Base-by-base conservation (phyloP, 2,888 invertebrate genomes). In the Dioctria linearis region DNA sequence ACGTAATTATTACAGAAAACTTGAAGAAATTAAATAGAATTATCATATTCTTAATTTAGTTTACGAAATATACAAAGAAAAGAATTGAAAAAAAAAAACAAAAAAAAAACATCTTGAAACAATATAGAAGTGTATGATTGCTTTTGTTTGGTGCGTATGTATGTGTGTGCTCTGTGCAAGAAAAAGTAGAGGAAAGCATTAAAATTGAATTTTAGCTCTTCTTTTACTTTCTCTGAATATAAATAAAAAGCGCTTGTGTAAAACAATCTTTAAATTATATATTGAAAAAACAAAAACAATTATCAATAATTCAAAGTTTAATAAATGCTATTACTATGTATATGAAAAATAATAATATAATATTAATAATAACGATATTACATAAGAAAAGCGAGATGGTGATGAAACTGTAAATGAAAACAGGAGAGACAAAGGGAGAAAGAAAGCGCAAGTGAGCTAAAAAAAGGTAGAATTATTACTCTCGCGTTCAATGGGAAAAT, bases 191-290 rank as follows among this genome's bases (percentile, higher is more conserved):
- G 54, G 59, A 25, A 59, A 42, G 57, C 57, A 73, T n/a, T 73
- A 4, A 42, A 73, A 73, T 59, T 57, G 13, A 2, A 73, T 54
- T 73, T 73, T 51, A n/a, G 61, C 8, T 6, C 39, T 73, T 6
- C 39, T 73, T 59, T 42, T 13, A 59, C 37, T 59, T 59, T 61
- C 25, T 71, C 25, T 73, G 51, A 73, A 57, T 73, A 73, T 73
- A 73, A 73, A 73, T 73, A 73, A 51, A 51, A 9, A 51, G 25
- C 25, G 59, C 73, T 73, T 73, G 73, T 73, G 73, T 73, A 73
- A 73, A 69, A 69, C 69, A 69, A 69, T 69, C 69, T 69, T 69
- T 49, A 69, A 69, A 69, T 69, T 69, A 69, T 51, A 65, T 67
- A 6, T 46, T 46, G 13, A 67, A 67, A 46, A 8, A 69, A 54